These are phyloP conservation scores for Pseudachorutes palmiensis DNA, from an alignment of 1,140 invertebrate genomes.

Conservation along the genomic window DNA sequence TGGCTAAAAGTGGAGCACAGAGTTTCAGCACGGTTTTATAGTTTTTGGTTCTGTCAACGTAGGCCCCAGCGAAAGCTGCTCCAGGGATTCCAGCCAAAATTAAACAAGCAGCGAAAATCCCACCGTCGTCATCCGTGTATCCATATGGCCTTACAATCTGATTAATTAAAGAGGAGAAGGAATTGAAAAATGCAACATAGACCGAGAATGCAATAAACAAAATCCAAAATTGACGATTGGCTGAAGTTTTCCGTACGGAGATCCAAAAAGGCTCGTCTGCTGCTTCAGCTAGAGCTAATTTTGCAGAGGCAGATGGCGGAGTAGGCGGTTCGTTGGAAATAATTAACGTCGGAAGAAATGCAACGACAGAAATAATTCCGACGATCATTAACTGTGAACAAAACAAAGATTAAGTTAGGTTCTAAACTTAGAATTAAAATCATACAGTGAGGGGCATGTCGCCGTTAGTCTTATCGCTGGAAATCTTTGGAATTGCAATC, in stretches of 20 bases:
- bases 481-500: conserved; percentile 21
- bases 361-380: conserved; percentile 10
- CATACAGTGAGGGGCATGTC: conserved; percentile 27
- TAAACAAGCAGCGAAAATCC: conserved; percentile 21
- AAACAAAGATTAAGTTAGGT: conserved; percentile 9
- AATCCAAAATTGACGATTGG: conserved; percentile 22
- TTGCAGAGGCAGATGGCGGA: conserved; percentile 24
- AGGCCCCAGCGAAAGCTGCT: conserved; percentile 17
- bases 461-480: conserved; percentile 12
- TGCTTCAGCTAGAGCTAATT: conserved; percentile 17
- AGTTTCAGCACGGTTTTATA: conserved; percentile 9
- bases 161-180: conserved; percentile 24
- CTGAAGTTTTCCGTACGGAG: conserved; percentile 16
- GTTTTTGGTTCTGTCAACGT: conserved; percentile 24
- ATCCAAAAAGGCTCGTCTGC: conserved; percentile 26
- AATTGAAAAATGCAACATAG: conserved; percentile 25
- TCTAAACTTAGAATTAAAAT: conserved; percentile 4
- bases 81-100: conserved; percentile 22
- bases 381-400: conserved; percentile 14
- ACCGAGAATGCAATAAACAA: conserved; percentile 21
- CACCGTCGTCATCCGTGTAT: conserved; percentile 22
- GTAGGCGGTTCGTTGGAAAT: conserved; percentile 17
- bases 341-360: conserved; percentile 19
- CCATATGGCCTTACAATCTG: conserved; percentile 27
- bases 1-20: conserved; percentile 14